Base-by-base conservation (phyloP, 1,140 invertebrate genomes). In the Nasonia vitripennis region DNA sequence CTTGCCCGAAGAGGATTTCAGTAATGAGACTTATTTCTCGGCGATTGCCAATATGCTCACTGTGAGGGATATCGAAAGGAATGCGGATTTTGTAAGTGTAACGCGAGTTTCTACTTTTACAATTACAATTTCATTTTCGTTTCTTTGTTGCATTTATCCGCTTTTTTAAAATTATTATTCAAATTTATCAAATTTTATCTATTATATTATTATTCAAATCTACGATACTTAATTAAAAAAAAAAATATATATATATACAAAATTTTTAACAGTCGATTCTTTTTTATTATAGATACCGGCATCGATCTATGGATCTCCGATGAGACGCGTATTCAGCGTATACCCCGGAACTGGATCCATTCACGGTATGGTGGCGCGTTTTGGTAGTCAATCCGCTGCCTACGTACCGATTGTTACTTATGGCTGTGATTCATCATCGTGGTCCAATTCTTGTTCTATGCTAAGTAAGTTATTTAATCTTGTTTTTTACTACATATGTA, bases 371-470 rank as follows among this genome's bases (percentile, higher is more conserved):
- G 91, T 96, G 10, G 95, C 95, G 2, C 94, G 92, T 55, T 93
- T 91, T 86, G 90, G 86, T 70, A 89, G 92, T 84, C 83, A 89
- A 5, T 91, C 90, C 41, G 94, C 94, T 86, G 94, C 95, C 23
- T 97, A 97, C 89, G 94, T 96, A 4, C 96, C 96, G 2, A 92
- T 92, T 10, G 92, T 95, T 75, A 95, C 95, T 3, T 97, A 96
- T 89, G 95, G 94, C 4, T 97, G 96, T 90, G 92, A 94, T 87
- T 91, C 94, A 11, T 45, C 91, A 7, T 88, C 90, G 3, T 90
- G 91, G 77, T 89, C 89, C 5, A 90, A 91, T 34, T 90, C 92
- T 23, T 95, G 95, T 87, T 83, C 93, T 81, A 85, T 92, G 87
- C 88, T 94, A 86, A 90, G 94, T 94, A 93, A 87, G 89, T 27